Evolutionary conservation across 1,140 invertebrate species (phyloP), one percentile per base, ranked within the genome.

Genomic region (Orussus abietinus): DNA sequence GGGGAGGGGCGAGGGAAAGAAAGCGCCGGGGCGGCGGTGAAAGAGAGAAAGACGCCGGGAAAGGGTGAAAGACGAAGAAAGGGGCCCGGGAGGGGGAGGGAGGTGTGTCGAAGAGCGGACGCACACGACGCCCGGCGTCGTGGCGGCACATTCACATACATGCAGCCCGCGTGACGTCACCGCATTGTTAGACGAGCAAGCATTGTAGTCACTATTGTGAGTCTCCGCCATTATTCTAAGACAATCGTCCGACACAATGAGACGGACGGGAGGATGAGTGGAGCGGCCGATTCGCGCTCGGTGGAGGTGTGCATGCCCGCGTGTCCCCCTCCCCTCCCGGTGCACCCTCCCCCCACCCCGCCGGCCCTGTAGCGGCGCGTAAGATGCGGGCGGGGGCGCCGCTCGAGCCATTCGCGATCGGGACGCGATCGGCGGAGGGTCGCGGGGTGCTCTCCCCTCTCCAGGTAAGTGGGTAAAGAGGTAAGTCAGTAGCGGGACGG

Each of bases 201-300:
- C 71, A 74, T 72, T 74, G 69, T 74, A 72, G 67, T 72, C 69
- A 72, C 69, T 72, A 70, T 74, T 74, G 71, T 72, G 68, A 71
- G 69, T 69, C 69, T 67, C 63, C 62, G 67, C 68, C 68, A 74
- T 74, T 72, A 74, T 74, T 72, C 71, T 74, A 74, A 74, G 71
- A 74, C 71, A 74, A 74, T 74, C 69, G 71, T 72, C 71, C 69
- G 66, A 72, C 69, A 72, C 69, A 73, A 73, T 72, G 69, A 72
- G 69, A 71, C 66, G 65, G 61, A 68, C 64, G 59, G 26, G 63
- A 67, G 61, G 62, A 64, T 67, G 70, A 69, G 65, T 65, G 60
- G 57, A 60, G 56, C 57, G 60, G 62, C 62, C 66, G 66, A 70
- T 67, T 71, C 61, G 55, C 59, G 57, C 54, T 60, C 42, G 50